Evolutionary conservation across 2,113 vertebrate genomes (phyloP), one percentile per base, ranked within the genome.

Genomic region (Trematocara variabile): DNA sequence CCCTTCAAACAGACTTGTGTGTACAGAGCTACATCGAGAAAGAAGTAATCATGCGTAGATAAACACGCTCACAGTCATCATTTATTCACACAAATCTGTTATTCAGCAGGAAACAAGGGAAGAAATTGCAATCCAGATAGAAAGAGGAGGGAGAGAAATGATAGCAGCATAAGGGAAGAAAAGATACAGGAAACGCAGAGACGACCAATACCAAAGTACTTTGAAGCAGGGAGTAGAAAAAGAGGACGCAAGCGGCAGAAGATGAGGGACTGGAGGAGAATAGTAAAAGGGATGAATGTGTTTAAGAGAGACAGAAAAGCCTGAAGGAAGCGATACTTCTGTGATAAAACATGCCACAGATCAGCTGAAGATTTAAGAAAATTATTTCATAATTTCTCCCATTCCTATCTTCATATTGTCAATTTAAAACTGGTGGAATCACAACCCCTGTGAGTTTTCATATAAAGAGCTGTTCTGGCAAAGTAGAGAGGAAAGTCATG

Each of bases 21-120:
- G 50, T 73, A 30, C 11, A 80, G 73, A 86, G 75, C 81, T 85
- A 81, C 44, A 54, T 53, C 8, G 46, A 86, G 13, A 33, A 65
- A 80, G 30, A 34, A 78, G 85, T 58, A 80, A 89, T 86, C 89
- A 87, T 93, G 92, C 85, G 86, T 30, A 33, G 73, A 91, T 44
- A 83, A 93, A 89, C 16, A 33, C 16, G 6, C 14, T 7, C 68
- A 84, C 70, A 80, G 63, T 78, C 70, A 87, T 89, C 63, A 77
- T 84, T 79, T 87, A 77, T 70, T 80, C 70, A 65, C 55, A 75
- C 48, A 63, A 54, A 54, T 79, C 44, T 48, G 48, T 79, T 56
- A 83, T 85, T 87, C 48, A 78, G 56, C 39, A 77, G 70, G 80
- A 92, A 87, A 85, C 78, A 75, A 80, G 54, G 30, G 25, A 85